Percentiles rank a stretch among this genome's conserved stretches.
phyloP scores from a whole-genome alignment of 92 coral and sea anemone genomes.

The Paragorgia papillata region DNA sequence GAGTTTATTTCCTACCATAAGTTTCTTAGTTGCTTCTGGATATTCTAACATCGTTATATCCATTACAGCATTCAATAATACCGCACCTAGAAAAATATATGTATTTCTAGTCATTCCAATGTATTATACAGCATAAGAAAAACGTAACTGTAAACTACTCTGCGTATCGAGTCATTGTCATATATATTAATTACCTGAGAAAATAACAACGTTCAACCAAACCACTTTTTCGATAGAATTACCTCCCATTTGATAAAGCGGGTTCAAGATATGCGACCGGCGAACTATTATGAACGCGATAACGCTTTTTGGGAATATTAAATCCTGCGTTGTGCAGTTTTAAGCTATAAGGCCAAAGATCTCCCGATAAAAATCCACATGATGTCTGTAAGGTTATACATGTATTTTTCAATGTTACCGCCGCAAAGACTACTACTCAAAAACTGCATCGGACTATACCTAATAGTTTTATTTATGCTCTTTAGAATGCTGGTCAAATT shows the following conservation, averaged over 20 bases:
- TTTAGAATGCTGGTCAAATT: no score
- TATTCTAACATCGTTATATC: constrained; percentile 15
- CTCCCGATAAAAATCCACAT: constrained; percentile 23
- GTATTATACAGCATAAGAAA: no score
- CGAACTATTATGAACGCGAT: constrained; percentile 29
- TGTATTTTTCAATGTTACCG: no score
- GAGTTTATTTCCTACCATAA: constrained; percentile 23
- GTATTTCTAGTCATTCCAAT: not conserved
- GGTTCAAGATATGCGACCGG: constrained; percentile 34
- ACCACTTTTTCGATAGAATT: constrained; percentile 26
- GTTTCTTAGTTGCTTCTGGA: constrained; percentile 6
- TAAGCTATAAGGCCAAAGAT: constrained; percentile 12
- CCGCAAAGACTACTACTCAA: no score
- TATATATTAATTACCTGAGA: constrained; percentile 30
- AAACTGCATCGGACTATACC: no score
- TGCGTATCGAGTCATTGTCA: no score
- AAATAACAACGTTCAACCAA: constrained; percentile 22
- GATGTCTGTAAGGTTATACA: constrained; percentile 14
- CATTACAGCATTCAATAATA: constrained; percentile 11
- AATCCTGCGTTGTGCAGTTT: constrained; percentile 5
- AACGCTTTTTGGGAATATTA: constrained; percentile 1
- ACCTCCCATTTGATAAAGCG: constrained; percentile 46
- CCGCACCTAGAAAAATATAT: constrained; percentile 19
- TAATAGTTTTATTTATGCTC: no score
- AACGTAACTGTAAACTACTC: no score